Evolutionary conservation across 2,113 vertebrate genomes (phyloP).

Genomic region (Neolamprologus brichardi): DNA sequence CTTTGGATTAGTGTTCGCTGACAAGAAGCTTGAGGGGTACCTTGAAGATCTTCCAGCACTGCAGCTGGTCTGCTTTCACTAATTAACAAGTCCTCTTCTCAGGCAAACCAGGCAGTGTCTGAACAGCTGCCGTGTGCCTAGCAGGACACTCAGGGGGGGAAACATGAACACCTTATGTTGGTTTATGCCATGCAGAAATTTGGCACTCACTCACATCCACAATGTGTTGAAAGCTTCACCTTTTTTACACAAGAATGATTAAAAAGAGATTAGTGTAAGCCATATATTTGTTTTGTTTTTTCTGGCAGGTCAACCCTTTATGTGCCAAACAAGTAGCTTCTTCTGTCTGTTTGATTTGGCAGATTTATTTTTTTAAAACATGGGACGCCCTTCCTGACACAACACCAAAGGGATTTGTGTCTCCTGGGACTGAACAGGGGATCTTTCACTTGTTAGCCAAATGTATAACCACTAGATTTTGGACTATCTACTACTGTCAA

Average conservation of each 20-base stretch:
- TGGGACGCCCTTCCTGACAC: background rate
- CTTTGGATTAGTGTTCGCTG: background rate
- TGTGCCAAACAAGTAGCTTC: background rate
- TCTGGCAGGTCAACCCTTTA: background rate
- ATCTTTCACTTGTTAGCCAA: background rate
- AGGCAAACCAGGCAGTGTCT: background rate
- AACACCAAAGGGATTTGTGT: background rate
- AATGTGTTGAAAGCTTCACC: background rate
- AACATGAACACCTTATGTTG: background rate
- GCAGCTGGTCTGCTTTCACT: slow-evolving; percentile 15
- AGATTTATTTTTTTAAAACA: background rate
- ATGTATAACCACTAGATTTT: background rate
- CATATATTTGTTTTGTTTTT: background rate
- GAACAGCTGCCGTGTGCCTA: slow-evolving; percentile 26
- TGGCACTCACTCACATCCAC: background rate
- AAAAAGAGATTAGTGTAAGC: background rate
- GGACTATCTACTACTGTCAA: background rate
- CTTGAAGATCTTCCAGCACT: background rate
- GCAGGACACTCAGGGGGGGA: background rate
- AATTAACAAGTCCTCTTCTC: background rate
- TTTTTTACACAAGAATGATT: background rate
- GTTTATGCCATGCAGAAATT: background rate
- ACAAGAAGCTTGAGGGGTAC: background rate
- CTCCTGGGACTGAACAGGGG: background rate
- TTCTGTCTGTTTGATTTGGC: background rate